Conservation (phyloP, 2,888 invertebrate species). For the Helobdella robusta region DNA sequence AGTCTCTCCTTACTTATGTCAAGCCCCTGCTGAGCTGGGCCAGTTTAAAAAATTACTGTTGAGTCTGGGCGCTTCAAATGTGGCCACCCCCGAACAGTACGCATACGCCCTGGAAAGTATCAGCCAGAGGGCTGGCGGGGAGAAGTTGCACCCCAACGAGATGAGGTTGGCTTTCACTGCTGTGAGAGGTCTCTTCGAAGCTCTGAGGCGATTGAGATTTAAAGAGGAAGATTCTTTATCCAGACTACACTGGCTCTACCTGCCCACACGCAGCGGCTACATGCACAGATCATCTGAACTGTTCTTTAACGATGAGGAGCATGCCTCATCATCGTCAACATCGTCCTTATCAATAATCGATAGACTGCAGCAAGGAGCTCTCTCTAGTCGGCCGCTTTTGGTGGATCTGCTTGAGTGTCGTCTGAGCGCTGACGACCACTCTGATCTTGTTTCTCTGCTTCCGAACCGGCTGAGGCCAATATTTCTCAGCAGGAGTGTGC, state of each 20-base stretch:
- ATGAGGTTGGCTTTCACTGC: conserved; percentile 36
- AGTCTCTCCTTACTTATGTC: conserved; percentile 36
- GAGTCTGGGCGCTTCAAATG: conserved; percentile 34
- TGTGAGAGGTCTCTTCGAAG: conserved; percentile 34
- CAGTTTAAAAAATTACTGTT: conserved; percentile 36
- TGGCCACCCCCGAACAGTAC: conserved; percentile 36
- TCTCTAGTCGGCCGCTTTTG: conserved; percentile 34
- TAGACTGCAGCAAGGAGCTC: conserved; percentile 12
- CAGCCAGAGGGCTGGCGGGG: conserved; percentile 31
- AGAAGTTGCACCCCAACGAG: conserved; percentile 37
- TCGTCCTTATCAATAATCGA: conserved; percentile 32
- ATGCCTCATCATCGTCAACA: no score
- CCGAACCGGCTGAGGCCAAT: conserved; percentile 33
- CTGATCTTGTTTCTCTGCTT: conserved; percentile 33
- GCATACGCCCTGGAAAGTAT: conserved; percentile 35
- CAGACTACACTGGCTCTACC: conserved; percentile 27
- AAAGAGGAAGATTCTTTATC: conserved; percentile 23
- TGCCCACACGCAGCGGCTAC: conserved; percentile 30
- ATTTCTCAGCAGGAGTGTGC: conserved; percentile 34
- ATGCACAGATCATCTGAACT: conserved; percentile 32
- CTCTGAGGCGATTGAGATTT: conserved; percentile 31
- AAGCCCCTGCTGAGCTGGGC: conserved; percentile 36
- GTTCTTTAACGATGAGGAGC: conserved; percentile 36
- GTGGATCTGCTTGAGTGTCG: conserved; percentile 36
- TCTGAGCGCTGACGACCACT: conserved; percentile 32